Percentiles rank a stretch among this genome's conserved stretches.
These are phyloP conservation scores for Hypanus sabinus DNA, from an alignment of 2,113 vertebrate genomes.

Conservation along the genomic window DNA sequence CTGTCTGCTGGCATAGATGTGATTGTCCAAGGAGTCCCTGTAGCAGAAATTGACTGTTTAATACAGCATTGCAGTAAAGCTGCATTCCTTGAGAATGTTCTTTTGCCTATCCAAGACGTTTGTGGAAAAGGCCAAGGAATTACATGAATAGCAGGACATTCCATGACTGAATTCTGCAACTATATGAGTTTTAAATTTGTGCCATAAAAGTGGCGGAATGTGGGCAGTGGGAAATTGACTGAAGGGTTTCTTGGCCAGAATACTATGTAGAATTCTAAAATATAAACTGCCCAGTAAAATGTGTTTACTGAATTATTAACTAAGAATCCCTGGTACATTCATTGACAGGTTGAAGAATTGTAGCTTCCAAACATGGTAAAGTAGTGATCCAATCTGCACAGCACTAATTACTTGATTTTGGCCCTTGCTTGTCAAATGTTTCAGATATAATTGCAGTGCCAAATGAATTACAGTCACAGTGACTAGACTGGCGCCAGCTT, in stretches of 20 bases:
- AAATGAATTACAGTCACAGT: neutral
- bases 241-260: too few species aligned
- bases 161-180: too few species aligned
- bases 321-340: neutral
- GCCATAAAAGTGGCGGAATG: neutral
- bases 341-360: neutral
- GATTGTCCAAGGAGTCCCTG: too few species aligned
- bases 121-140: neutral
- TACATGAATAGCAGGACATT: neutral
- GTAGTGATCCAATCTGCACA: neutral
- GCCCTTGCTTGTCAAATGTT: neutral
- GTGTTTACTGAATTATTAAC: neutral
- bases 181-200: too few species aligned
- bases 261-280: too few species aligned
- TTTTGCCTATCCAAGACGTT: too few species aligned
- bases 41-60: neutral
- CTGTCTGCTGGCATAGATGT: too few species aligned
- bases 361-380: neutral
- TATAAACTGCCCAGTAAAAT: too few species aligned
- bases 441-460: neutral
- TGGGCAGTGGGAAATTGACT: neutral
- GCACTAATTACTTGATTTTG: neutral
- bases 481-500: conserved; percentile 18
- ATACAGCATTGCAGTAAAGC: neutral
- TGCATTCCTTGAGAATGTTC: neutral